These are phyloP conservation scores for Prostheceraeus crozeri DNA, from an alignment of 2,888 invertebrate species.

Conservation along the genomic window DNA sequence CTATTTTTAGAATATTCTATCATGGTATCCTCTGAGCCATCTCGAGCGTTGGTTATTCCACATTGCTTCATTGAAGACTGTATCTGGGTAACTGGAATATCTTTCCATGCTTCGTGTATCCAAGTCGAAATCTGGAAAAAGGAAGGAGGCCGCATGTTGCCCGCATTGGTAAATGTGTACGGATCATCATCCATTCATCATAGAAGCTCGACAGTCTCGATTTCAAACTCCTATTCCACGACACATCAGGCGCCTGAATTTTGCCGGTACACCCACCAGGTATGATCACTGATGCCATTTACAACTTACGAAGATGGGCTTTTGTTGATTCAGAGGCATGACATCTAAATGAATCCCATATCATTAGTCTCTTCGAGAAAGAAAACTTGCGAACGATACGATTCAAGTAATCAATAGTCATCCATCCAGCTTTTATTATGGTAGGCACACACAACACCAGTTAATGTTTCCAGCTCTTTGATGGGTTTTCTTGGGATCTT, in stretches of 20 bases:
- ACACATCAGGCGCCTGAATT: conserved; percentile 42
- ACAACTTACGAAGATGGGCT: conserved; percentile 10
- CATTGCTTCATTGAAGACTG: conserved; percentile 8
- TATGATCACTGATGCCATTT: conserved; percentile 38
- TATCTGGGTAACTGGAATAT: conserved; percentile 5
- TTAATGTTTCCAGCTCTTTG: conserved; percentile 29
- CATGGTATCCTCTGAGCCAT: background rate
- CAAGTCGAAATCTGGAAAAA: background rate
- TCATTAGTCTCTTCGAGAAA: conserved; percentile 39
- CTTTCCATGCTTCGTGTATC: conserved; percentile 5
- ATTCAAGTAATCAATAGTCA: conserved; percentile 33
- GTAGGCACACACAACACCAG: conserved; percentile 28
- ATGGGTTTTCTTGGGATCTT: conserved; percentile 37
- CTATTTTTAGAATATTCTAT: conserved; percentile 3
- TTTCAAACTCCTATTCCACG: conserved; percentile 41
- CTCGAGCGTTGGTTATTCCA: conserved; percentile 1
- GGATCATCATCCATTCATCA: conserved; percentile 35
- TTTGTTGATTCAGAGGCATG: conserved; percentile 41
- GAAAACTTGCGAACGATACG: conserved; percentile 37
- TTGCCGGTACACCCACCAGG: conserved; percentile 42
- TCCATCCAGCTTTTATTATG: conserved; percentile 42
- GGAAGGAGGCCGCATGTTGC: background rate
- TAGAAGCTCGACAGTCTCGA: conserved; percentile 30
- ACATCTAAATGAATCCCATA: conserved; percentile 42
- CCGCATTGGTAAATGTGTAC: background rate